Evolutionary conservation across 2,797 vertebrate species (phyloP).

Genomic region (Enoplosus armatus): DNA sequence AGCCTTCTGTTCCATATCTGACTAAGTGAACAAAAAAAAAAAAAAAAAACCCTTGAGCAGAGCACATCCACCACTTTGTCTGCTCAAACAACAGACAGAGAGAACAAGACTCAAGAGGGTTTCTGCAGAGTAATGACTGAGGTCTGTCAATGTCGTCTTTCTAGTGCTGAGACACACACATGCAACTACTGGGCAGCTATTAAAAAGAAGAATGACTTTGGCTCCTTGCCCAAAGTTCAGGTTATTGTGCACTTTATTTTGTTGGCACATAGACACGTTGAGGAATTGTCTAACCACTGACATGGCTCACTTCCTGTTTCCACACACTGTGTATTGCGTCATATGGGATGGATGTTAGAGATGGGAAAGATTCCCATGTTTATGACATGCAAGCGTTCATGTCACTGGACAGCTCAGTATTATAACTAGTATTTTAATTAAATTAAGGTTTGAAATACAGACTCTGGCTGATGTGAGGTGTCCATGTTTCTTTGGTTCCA

Average conservation of each 20-base stretch:
- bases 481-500: neutral
- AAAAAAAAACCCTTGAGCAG: conserved; percentile 3
- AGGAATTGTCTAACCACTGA: conserved; percentile 13
- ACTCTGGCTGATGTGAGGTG: neutral
- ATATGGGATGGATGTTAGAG: conserved; percentile 3
- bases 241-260: neutral
- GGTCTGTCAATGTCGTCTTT: conserved; percentile 11
- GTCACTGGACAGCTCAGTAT: neutral
- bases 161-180: neutral
- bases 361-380: conserved; percentile 20
- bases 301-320: conserved; percentile 34
- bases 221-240: neutral
- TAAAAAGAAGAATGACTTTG: conserved; percentile 11
- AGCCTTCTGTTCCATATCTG: conserved; percentile 84
- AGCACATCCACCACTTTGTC: conserved; percentile 27
- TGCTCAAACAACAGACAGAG: conserved; percentile 26
- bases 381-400: neutral
- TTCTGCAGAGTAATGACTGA: conserved; percentile 14
- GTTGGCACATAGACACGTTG: neutral
- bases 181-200: too few relatives aligned
- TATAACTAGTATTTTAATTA: neutral
- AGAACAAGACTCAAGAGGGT: neutral
- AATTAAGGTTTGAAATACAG: neutral
- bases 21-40: conserved; percentile 69
- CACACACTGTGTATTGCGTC: neutral